Conservation (phyloP, 2,888 invertebrate genomes). For the Xanthostigma xanthostigma region DNA sequence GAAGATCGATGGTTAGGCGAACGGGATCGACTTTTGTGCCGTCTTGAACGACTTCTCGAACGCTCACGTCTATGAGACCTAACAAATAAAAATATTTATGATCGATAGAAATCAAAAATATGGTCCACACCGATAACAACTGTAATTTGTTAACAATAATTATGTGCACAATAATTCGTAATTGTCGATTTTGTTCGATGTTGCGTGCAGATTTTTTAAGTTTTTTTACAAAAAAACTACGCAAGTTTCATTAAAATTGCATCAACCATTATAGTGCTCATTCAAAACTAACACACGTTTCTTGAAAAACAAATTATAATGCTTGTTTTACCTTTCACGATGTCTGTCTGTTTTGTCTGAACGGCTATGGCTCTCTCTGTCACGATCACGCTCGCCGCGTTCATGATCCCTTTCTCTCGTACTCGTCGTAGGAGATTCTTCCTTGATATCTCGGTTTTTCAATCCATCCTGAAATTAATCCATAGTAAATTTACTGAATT, state of each 20-base stretch:
- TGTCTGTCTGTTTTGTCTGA: slow-evolving; percentile 45
- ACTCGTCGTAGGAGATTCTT: not conserved
- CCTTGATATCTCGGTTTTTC: not conserved
- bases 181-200: no score
- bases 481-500: no score
- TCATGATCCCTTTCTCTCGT: slow-evolving; percentile 20
- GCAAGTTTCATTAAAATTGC: no score
- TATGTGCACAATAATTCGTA: no score
- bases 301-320: no score
- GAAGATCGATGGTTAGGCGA: slow-evolving; percentile 48
- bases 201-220: no score
- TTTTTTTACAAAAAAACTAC: no score
- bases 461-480: slow-evolving; percentile 1
- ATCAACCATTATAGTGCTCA: no score
- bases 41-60: slow-evolving; percentile 47
- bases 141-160: no score
- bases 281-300: no score
- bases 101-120: not conserved
- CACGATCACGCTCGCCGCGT: slow-evolving; percentile 31
- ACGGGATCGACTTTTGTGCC: slow-evolving; percentile 56
- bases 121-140: no score
- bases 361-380: slow-evolving; percentile 31
- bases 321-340: slow-evolving; percentile 37
- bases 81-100: slow-evolving; percentile 8
- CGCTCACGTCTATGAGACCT: slow-evolving; percentile 52